Conservation (phyloP, 2,888 invertebrate species). For the Sympetrum striolatum region DNA sequence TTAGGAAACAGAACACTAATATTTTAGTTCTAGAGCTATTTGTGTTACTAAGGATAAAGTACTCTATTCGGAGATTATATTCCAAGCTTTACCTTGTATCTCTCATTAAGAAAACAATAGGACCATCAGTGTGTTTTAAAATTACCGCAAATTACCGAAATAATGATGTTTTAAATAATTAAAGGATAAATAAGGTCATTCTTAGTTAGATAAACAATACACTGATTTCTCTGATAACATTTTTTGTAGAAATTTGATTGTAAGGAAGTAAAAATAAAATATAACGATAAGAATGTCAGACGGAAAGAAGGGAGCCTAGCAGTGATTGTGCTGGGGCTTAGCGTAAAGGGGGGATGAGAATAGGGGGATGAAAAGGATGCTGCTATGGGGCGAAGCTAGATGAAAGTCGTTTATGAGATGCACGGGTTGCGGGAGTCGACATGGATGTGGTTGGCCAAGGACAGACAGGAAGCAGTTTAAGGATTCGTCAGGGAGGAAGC, state of each 20-base stretch:
- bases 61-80: too few species aligned
- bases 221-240: too few species aligned
- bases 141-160: too few species aligned
- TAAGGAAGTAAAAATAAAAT: too few species aligned
- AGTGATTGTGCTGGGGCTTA: neutral
- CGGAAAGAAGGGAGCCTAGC: neutral
- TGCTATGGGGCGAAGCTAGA: neutral
- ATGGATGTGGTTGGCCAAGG: neutral
- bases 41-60: neutral
- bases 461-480: neutral
- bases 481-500: neutral
- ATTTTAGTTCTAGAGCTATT: neutral
- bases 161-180: too few species aligned
- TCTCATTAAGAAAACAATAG: too few species aligned
- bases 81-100: too few species aligned
- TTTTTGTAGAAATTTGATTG: too few species aligned
- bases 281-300: neutral
- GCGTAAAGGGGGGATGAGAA: neutral
- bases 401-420: constrained; percentile 8
- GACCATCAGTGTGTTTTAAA: too few species aligned
- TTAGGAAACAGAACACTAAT: neutral
- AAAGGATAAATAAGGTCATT: too few species aligned
- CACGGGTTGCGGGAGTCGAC: neutral
- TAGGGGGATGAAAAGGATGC: neutral
- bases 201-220: too few species aligned